Evolutionary conservation across 2,113 vertebrate genomes (phyloP).

Genomic region (Antechinus flavipes): DNA sequence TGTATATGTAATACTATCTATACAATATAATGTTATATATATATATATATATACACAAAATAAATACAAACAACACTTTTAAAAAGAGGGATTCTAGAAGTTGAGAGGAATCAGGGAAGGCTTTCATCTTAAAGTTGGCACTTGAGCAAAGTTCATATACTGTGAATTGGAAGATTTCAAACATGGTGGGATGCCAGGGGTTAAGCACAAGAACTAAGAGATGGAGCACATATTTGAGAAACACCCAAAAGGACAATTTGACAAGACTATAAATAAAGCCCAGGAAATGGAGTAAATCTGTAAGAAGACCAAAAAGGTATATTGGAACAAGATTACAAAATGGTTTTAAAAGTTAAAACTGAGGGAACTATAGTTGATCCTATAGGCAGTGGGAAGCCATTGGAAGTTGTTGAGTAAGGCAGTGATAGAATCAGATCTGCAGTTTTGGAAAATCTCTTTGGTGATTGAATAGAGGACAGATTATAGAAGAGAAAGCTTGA

Average conservation of each 20-base stretch:
- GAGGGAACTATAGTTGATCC: neutral
- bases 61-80: neutral
- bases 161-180: neutral
- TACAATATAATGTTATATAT: no score
- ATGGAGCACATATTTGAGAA: no score
- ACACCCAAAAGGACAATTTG: no score
- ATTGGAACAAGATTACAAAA: neutral
- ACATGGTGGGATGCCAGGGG: no score
- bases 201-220: no score
- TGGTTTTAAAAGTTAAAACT: neutral
- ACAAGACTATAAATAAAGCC: no score
- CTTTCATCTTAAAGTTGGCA: neutral
- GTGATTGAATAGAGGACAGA: neutral
- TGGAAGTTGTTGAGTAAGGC: neutral
- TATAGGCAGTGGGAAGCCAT: neutral
- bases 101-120: neutral
- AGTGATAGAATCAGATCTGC: no score
- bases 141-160: neutral
- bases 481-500: neutral
- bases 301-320: neutral
- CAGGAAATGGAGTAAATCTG: no score
- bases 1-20: no score
- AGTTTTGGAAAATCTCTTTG: no score
- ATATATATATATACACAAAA: neutral
- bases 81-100: neutral